Evolutionary conservation across 2,113 vertebrate genomes (phyloP), one percentile per base, ranked within the genome.

Genomic region (Phylloscopus whistleri): DNA sequence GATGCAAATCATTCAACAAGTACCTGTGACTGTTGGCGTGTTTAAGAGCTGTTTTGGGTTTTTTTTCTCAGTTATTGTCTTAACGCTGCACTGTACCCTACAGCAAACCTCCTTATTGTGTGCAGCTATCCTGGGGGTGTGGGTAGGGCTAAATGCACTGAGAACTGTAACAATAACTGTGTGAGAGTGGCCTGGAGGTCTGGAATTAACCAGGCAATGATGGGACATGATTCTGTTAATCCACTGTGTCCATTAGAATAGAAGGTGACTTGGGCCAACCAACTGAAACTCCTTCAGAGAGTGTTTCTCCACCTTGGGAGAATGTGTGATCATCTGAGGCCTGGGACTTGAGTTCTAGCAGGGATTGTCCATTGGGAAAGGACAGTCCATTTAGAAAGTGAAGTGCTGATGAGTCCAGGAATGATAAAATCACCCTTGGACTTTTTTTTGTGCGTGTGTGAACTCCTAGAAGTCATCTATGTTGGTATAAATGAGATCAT

Each of bases 401-500:
- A 97, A 95, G 94, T 87, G 93, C 84, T 93, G 96, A 84, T 96
- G 77, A 96, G 91, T 92, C 94, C 96, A 97, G 92, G 92, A 97
- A 96, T 94, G 94, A 97, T 95, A 97, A 97, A 95, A 97, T 97
- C 96, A 96, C 96, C 90, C 94, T 95, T 95, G 67, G 95, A 93
- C 96, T 97, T 98, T 96, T 96, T 97, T 78, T 53, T 95, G 94
- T 96, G 21, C 35, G 33, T 77, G 79, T 95, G 92, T 96, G 95
- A 98, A 97, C 98, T 98, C 97, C 96, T 98, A 97, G 98, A 98
- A 98, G 97, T 98, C 98, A 98, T 98, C 98, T 98, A 97, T 98
- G 98, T 98, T 97, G 98, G 98, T 98, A 98, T 98, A 98, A 98
- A 98, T 98, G 97, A 98, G 98, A 98, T 98, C 98, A 98, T 98